phyloP scores from a whole-genome alignment of 1,140 invertebrate genomes.

The Pseudomyrmex pallidus region DNA sequence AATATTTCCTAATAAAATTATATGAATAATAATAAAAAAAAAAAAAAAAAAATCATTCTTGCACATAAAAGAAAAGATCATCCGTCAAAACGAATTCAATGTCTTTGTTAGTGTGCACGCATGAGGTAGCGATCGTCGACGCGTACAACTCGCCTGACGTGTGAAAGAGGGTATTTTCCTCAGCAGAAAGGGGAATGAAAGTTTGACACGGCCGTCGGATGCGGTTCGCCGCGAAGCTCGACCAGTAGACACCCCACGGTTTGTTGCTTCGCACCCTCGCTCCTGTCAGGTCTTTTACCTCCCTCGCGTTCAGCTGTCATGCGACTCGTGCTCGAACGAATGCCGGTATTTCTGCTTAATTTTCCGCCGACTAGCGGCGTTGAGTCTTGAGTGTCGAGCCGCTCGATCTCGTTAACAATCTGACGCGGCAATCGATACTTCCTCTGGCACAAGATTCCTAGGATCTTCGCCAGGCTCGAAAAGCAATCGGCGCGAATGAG shows the following conservation, averaged over 20 bases:
- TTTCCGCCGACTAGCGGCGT: constrained; percentile 9
- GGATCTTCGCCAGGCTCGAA: not conserved
- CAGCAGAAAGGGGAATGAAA: constrained; percentile 52
- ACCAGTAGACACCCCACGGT: constrained; percentile 77
- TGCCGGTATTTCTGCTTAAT: constrained; percentile 42
- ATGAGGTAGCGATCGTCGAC: constrained; percentile 14
- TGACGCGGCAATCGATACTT: constrained; percentile 32
- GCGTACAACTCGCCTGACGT: constrained; percentile 3
- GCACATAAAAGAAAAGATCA: not conserved
- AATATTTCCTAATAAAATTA: too few relatives aligned
- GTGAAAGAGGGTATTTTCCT: constrained; percentile 35
- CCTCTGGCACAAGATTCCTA: not conserved
- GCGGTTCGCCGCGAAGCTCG: constrained; percentile 79
- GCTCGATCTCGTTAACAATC: constrained; percentile 38
- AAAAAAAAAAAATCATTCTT: not conserved
- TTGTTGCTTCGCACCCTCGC: constrained; percentile 81
- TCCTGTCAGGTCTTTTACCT: constrained; percentile 63
- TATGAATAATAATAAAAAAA: too few relatives aligned
- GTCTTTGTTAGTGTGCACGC: constrained; percentile 31
- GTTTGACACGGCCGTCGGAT: constrained; percentile 80
- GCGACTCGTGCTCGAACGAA: constrained; percentile 60
- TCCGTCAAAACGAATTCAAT: not conserved
- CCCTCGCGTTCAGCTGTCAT: constrained; percentile 75
- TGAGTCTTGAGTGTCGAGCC: constrained; percentile 17
- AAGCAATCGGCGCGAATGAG: constrained; percentile 38